phyloP scores from a whole-genome alignment of 2,797 vertebrate genomes.

The Malacoraja senta region DNA sequence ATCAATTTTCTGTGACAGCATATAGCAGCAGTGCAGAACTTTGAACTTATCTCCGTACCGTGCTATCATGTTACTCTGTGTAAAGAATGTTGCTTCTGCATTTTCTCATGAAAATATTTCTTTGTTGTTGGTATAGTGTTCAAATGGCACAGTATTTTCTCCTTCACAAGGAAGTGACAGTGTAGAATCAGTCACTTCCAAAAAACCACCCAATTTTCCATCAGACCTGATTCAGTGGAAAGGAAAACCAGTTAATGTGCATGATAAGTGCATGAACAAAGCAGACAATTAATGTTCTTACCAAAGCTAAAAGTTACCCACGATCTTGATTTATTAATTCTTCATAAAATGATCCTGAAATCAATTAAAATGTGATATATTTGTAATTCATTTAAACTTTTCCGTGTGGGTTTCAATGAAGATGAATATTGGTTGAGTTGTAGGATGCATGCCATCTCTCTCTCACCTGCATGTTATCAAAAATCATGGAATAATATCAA shows the following conservation, averaged over 20 bases:
- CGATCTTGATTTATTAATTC: not conserved
- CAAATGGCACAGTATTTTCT: not conserved
- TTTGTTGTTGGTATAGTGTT: not conserved
- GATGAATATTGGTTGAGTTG: not conserved
- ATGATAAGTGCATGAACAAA: not conserved
- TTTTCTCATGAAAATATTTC: too few relatives aligned
- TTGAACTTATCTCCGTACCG: too few relatives aligned
- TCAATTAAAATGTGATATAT: not conserved
- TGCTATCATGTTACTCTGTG: too few relatives aligned
- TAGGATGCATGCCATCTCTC: not conserved
- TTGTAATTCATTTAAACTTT: not conserved
- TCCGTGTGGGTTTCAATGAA: not conserved
- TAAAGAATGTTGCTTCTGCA: too few relatives aligned
- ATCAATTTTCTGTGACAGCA: too few relatives aligned
- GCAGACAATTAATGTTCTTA: not conserved
- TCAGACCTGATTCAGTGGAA: not conserved
- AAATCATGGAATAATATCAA: too few relatives aligned
- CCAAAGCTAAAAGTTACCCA: not conserved
- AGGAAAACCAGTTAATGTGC: not conserved
- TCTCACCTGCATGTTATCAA: not conserved
- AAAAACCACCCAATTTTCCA: not conserved
- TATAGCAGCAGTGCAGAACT: too few relatives aligned
- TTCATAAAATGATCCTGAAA: not conserved
- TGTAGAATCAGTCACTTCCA: not conserved
- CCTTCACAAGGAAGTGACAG: not conserved